Evolutionary conservation across 2,888 invertebrate species (phyloP), one percentile per base, ranked within the genome.

Genomic region (Norana najaformis): DNA sequence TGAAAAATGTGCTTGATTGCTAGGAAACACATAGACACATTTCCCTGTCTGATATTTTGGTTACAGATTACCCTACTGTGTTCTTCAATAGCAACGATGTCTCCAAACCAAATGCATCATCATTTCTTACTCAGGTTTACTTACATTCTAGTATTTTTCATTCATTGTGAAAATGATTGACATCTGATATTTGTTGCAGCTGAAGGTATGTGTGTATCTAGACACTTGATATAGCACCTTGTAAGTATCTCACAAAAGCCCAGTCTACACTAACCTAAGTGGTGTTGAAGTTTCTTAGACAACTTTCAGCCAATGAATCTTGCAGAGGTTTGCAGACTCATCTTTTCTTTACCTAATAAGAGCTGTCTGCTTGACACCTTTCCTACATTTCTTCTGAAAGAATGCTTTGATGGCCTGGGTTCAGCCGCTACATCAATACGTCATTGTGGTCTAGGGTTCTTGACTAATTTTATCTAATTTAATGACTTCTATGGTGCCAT

Each of bases 41-140:
- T 47, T 47, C 47, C 20, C 69, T 69, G 69, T 13, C 69, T 69
- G 14, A 30, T 23, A 35, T 88, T 35, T 20, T 37, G 4, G 13
- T 38, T 47, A 89, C 94, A 96, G 96, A 95, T 93, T 93, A 96
- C 90, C 96, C 96, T 91, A 97, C 97, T 53, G 97, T 98, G 93
- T 97, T 96, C 95, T 98, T 98, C 95, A 96, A 97, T 94, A 97
- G 97, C 16, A 97, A 97, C 91, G 97, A 97, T 95, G 97, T 98
- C 89, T 98, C 97, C 85, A 98, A 98, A 95, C 97, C 97, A 3
- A 96, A 97, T 93, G 97, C 97, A 23, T 96, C 96, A 93, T 95
- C 94, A 91, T 93, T 94, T 91, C 93, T 95, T 38, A 95, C 94
- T 91, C 93, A 94, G 93, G 95, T 95, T 93, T 83, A 30, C 35